These are phyloP conservation scores for Cherax quadricarinatus DNA, from an alignment of 1,140 invertebrate species.

Conservation along the genomic window DNA sequence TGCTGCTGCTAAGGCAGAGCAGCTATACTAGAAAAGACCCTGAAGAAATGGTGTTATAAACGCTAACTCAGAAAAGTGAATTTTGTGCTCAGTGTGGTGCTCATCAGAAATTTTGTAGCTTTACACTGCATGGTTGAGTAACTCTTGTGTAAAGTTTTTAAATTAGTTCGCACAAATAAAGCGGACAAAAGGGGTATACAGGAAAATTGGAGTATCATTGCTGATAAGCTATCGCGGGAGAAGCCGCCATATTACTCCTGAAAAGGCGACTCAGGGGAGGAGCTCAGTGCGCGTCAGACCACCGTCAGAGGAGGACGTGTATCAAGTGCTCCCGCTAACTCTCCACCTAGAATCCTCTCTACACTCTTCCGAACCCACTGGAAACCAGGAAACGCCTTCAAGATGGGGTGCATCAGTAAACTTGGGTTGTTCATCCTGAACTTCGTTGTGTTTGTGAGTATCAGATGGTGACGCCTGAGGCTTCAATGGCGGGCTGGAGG, in stretches of 20 bases:
- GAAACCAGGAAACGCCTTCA: not conserved
- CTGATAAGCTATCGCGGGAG: not conserved
- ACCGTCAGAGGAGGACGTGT: not conserved
- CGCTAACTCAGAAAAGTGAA: too few species aligned
- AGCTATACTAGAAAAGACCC: not conserved
- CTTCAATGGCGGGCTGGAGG: too few species aligned
- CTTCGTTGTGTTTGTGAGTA: slow-evolving; percentile 60
- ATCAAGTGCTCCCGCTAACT: too few species aligned
- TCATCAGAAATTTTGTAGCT: too few species aligned
- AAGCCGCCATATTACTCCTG: not conserved
- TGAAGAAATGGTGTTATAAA: too few species aligned
- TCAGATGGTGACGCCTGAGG: not conserved
- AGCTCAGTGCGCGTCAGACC: not conserved
- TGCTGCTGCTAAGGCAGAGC: not conserved
- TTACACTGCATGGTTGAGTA: not conserved
- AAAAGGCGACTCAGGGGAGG: not conserved
- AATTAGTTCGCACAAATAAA: not conserved
- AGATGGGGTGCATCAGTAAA: slow-evolving; percentile 52
- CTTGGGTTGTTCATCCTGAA: slow-evolving; percentile 29
- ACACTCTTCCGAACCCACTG: too few species aligned
- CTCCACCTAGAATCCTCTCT: not conserved
- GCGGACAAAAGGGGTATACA: too few species aligned
- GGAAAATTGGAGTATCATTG: too few species aligned
- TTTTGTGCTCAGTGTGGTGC: too few species aligned
- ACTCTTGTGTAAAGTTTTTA: not conserved